Base-by-base conservation (phyloP, 2,113 vertebrate genomes). In the Oncorhynchus gorbuscha region DNA sequence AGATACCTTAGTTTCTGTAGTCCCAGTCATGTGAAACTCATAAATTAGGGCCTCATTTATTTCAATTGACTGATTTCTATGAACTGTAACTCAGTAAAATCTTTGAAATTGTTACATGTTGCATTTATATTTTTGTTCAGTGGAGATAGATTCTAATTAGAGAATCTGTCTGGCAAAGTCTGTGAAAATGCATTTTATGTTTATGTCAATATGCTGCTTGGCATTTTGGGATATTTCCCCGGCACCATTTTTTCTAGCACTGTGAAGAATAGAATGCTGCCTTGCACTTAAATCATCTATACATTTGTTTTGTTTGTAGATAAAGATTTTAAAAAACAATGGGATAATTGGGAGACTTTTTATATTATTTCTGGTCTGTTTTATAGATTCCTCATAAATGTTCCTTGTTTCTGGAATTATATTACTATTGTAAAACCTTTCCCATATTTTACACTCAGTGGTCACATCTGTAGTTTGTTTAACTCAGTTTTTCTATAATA, bases 241-340 rank as follows among this genome's bases (percentile, higher is more conserved):
- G 73, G 6, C 51, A n/a, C 84, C 80, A 81, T 75, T 69, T 86
- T 81, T 81, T 85, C 76, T 39, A 59, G 3, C 18, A 6, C 58
- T 18, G 13, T 2, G 58, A 20, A 59, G n/a, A 80, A 59, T 89
- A 81, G 79, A 84, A 86, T 75, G 86, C 86, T 91, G 91, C 91
- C 89, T 92, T 91, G 86, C 76, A 84, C 45, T 69, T 76, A 78
- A 90, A 87, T 87, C 58, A 59, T 59, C 58, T 18, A 13, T 59
- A 18, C 18, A 20, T 59, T 59, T 20, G 30, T 32, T 32, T 32
- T 32, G 58, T 14, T 32, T 51, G 49, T 51, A 51, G 4, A 20
- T n/a, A 59, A 59, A 18, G 49, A 51, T 14, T 0, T 28, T 28
- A 3, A 14, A 14, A 32, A 51, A 51, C 2, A 51, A 13, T 8